These are phyloP conservation scores for Ceratina calcarata DNA, from an alignment of 1,140 invertebrate genomes.

Conservation along the genomic window DNA sequence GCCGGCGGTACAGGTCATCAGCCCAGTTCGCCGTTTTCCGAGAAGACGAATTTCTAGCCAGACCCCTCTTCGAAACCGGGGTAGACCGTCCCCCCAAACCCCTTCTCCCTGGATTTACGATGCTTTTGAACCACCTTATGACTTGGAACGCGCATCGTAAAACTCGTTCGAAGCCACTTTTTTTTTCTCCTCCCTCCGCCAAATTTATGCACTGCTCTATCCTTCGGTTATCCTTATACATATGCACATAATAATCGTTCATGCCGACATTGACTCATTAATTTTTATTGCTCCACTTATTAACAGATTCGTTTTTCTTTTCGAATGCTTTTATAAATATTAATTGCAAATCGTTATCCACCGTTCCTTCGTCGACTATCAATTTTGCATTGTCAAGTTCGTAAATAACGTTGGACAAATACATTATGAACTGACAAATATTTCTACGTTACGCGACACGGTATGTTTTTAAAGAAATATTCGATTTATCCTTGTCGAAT, in stretches of 20 bases:
- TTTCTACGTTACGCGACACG: too few species aligned
- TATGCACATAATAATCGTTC: conserved; percentile 3
- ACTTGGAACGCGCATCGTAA: conserved; percentile 31
- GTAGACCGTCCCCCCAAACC: conserved; percentile 2
- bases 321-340: too few species aligned
- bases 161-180: conserved; percentile 3
- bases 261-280: neutral
- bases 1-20: conserved; percentile 39
- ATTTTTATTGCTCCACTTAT: neutral
- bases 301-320: too few species aligned
- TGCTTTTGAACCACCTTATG: conserved; percentile 43
- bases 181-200: conserved; percentile 1
- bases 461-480: too few species aligned
- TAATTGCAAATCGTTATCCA: too few species aligned
- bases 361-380: neutral
- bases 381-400: neutral
- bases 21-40: conserved; percentile 49
- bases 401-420: too few species aligned
- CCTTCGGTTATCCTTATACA: neutral
- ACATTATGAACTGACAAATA: too few species aligned
- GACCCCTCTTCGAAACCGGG: conserved; percentile 29
- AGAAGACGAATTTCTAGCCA: conserved; percentile 50
- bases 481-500: neutral
- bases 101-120: conserved; percentile 37
- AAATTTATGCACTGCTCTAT: conserved; percentile 29